These are phyloP conservation scores for Eristalinus sepulchralis DNA, from an alignment of 2,888 invertebrate genomes.

Conservation along the genomic window DNA sequence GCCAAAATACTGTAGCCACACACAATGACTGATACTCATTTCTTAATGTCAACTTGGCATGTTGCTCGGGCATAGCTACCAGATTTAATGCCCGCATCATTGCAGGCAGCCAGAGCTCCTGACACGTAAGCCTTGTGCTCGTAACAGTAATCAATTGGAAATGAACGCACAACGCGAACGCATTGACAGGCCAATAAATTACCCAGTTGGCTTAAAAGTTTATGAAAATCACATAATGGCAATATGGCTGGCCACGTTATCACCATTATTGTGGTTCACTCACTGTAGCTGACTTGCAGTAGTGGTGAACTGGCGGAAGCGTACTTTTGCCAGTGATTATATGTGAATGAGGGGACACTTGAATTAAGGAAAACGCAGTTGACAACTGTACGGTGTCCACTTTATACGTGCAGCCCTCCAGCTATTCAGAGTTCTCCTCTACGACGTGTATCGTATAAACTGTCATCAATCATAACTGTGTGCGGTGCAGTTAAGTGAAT, in stretches of 20 bases:
- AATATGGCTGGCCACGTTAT: slow-evolving; percentile 57
- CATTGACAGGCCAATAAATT: slow-evolving; percentile 60
- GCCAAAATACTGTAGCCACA: slow-evolving; percentile 32
- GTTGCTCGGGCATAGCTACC: slow-evolving; percentile 13
- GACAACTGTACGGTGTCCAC: slow-evolving; percentile 42
- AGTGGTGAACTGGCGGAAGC: slow-evolving; percentile 30
- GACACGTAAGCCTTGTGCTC: slow-evolving; percentile 14
- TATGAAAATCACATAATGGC: slow-evolving; percentile 60
- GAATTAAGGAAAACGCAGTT: slow-evolving; percentile 24
- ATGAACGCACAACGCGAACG: slow-evolving; percentile 52
- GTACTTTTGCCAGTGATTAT: background rate
- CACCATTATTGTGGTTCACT: slow-evolving; percentile 46
- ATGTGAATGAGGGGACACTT: background rate
- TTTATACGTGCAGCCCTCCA: background rate
- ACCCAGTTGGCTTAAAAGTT: slow-evolving; percentile 47
- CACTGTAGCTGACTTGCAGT: slow-evolving; percentile 5
- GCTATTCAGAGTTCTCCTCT: slow-evolving; percentile 23
- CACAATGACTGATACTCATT: slow-evolving; percentile 42
- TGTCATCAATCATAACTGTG: slow-evolving; percentile 47
- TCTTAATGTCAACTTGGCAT: slow-evolving; percentile 41
- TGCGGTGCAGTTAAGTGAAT: slow-evolving; percentile 50
- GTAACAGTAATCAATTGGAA: slow-evolving; percentile 49
- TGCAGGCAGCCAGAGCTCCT: background rate
- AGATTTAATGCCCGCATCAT: background rate
- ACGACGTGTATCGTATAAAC: slow-evolving; percentile 51